Evolutionary conservation across 64 coral and sea anemone species (phyloP).

Genomic region (Dendrophyllia cribrosa): DNA sequence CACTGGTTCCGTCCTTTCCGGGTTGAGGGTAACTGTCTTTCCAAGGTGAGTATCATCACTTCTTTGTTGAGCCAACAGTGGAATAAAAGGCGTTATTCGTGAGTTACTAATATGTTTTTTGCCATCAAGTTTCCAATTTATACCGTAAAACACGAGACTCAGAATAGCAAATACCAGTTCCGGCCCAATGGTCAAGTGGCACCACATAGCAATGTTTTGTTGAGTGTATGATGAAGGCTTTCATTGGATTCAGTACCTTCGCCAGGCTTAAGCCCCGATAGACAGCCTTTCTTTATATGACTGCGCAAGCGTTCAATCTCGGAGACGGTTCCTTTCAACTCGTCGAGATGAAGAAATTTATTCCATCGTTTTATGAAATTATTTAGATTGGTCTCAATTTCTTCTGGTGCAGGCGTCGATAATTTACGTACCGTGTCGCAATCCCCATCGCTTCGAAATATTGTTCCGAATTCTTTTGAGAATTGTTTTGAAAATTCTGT

Average conservation of each 20-base stretch:
- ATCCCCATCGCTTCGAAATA: conserved; percentile 51
- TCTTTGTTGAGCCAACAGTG: not conserved
- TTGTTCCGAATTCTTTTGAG: conserved; percentile 24
- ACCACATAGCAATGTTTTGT: not conserved
- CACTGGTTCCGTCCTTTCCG: no score
- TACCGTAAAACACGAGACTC: not conserved
- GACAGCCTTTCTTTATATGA: no score
- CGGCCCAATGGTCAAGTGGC: not conserved
- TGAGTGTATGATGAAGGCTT: conserved; percentile 1
- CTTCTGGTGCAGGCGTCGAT: conserved; percentile 24
- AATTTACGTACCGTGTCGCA: not conserved
- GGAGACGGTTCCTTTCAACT: no score
- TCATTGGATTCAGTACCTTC: not conserved
- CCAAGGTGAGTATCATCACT: no score
- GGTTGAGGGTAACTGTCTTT: no score
- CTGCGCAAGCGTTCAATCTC: no score
- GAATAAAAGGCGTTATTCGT: conserved; percentile 8
- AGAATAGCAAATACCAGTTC: not conserved
- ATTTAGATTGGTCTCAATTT: conserved; percentile 57
- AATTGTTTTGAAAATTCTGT: conserved; percentile 12
- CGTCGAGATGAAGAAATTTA: not conserved
- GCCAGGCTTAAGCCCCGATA: no score
- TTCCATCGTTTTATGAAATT: conserved; percentile 40
- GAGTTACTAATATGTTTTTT: not conserved
- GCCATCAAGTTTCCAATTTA: not conserved